Conservation (phyloP, 2,797 vertebrate species). For the Lepus townsendii region DNA sequence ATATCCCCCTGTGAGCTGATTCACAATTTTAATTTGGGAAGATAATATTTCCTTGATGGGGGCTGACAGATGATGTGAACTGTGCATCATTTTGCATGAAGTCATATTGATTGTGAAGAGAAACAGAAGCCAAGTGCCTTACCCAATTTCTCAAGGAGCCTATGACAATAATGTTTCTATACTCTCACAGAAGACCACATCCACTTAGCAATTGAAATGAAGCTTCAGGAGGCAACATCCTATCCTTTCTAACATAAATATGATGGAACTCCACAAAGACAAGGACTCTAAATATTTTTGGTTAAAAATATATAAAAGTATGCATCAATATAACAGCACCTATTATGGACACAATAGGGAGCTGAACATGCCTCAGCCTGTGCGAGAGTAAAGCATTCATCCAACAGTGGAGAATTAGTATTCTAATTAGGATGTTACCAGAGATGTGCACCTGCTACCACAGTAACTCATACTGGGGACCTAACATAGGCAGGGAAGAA, state of each 20-base stretch:
- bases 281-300: constrained; percentile 64
- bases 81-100: constrained; percentile 68
- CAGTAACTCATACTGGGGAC: background rate
- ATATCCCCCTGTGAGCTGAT: constrained; percentile 75
- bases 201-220: constrained; percentile 54
- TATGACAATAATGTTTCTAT: constrained; percentile 52
- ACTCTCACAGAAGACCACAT: constrained; percentile 35
- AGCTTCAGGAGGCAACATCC: constrained; percentile 6
- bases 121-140: constrained; percentile 68
- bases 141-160: constrained; percentile 64
- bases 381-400: constrained; percentile 5
- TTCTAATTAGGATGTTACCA: background rate
- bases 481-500: background rate
- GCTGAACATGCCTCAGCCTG: background rate
- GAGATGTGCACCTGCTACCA: background rate
- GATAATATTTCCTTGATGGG: constrained; percentile 75
- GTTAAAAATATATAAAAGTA: background rate
- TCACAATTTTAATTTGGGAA: constrained; percentile 82
- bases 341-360: background rate
- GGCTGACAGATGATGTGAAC: constrained; percentile 73
- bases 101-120: constrained; percentile 65
- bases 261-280: background rate
- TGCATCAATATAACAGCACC: background rate
- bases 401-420: background rate
- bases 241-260: constrained; percentile 18